These are phyloP conservation scores for Myrmecophaga tridactyla DNA, from an alignment of 2,113 vertebrate genomes.

Conservation along the genomic window DNA sequence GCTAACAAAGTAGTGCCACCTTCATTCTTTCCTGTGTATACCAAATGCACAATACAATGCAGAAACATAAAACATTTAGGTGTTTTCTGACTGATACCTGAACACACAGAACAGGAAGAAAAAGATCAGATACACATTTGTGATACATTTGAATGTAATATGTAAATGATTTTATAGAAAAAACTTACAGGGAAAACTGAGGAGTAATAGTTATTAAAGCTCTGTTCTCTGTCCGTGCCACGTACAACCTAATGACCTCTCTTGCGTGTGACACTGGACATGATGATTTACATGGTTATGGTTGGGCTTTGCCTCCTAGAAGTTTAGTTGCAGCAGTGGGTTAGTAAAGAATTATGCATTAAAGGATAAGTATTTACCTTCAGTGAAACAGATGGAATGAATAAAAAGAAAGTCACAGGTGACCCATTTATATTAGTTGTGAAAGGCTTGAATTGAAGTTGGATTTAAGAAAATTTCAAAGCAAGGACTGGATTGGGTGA, in stretches of 20 bases:
- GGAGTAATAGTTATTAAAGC: background rate
- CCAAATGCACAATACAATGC: rapidly evolving
- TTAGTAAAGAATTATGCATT: background rate
- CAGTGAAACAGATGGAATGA: background rate
- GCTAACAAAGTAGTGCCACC: background rate
- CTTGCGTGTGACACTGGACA: background rate
- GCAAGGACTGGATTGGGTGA: background rate
- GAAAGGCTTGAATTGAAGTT: background rate
- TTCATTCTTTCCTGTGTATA: background rate
- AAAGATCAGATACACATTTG: background rate
- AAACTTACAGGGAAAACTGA: background rate
- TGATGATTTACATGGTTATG: background rate
- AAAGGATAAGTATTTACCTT: background rate
- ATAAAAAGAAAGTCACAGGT: background rate
- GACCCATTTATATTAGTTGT: background rate
- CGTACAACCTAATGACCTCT: background rate
- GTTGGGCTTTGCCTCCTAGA: background rate
- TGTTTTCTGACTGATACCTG: background rate
- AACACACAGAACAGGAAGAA: background rate
- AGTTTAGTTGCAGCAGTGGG: background rate
- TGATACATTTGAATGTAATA: no score
- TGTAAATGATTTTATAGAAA: background rate
- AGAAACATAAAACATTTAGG: background rate
- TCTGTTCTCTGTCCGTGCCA: background rate
- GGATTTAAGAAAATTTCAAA: background rate